Conservation (phyloP, 1,140 invertebrate genomes). For the Calliphora vicina region DNA sequence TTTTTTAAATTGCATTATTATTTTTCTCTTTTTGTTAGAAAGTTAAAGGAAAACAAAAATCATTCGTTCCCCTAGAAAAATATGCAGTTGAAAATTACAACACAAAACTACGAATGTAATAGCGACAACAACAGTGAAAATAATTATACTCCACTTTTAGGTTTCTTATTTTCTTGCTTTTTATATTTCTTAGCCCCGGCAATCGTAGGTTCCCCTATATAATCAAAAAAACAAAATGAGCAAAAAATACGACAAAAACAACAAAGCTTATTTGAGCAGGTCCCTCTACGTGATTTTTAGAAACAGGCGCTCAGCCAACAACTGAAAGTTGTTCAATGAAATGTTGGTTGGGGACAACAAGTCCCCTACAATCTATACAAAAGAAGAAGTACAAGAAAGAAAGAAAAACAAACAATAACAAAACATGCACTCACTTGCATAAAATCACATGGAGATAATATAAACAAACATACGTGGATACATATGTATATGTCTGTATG, state of each 20-base stretch:
- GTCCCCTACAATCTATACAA: background rate
- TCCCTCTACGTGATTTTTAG: conserved; percentile 59
- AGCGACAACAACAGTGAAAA: background rate
- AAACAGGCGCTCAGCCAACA: conserved; percentile 53
- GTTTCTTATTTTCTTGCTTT: background rate
- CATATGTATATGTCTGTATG: background rate
- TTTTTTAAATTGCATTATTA: background rate
- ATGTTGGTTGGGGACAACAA: background rate
- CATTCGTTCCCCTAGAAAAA: background rate
- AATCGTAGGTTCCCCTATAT: conserved; percentile 9
- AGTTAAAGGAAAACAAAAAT: background rate
- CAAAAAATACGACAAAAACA: conserved; percentile 30
- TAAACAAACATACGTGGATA: too few species aligned
- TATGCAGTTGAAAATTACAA: background rate
- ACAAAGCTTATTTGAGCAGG: conserved; percentile 55
- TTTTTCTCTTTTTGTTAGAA: background rate
- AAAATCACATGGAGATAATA: too few species aligned
- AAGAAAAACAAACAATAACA: background rate
- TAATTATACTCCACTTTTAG: background rate
- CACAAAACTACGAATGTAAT: background rate
- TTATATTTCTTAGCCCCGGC: background rate
- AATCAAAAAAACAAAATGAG: background rate
- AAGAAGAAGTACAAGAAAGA: background rate
- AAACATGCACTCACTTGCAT: background rate
- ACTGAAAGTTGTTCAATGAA: conserved; percentile 38